These are phyloP conservation scores for Cossypha polioptera DNA, from an alignment of 2,797 vertebrate genomes.

Conservation along the genomic window DNA sequence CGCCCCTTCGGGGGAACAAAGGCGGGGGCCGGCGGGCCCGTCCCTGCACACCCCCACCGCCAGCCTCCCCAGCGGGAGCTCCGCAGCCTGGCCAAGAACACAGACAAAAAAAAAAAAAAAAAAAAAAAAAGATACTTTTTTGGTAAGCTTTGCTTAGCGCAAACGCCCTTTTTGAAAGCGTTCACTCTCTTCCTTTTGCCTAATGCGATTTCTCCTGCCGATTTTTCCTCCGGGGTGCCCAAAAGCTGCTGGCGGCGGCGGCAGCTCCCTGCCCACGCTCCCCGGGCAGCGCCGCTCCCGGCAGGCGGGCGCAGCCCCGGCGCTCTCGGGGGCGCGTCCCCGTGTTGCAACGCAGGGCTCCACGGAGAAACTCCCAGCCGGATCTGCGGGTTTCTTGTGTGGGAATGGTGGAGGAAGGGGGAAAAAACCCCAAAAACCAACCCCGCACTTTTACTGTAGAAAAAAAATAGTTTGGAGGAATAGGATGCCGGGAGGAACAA, in stretches of 20 bases:
- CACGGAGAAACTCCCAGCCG: neutral
- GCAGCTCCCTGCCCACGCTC: neutral
- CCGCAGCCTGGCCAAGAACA: neutral
- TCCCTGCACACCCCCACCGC: neutral
- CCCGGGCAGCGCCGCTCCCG: neutral
- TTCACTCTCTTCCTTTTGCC: neutral
- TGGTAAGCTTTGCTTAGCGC: neutral
- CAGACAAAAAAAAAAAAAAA: neutral
- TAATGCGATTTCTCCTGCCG: neutral
- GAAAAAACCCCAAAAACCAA: too few relatives aligned
- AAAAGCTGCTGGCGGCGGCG: neutral
- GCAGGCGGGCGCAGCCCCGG: neutral
- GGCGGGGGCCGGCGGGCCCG: neutral
- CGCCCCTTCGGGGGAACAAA: constrained; percentile 21
- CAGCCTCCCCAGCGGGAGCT: neutral
- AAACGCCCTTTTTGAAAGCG: neutral
- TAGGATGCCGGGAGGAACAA: neutral
- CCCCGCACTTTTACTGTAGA: neutral
- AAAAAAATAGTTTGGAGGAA: neutral
- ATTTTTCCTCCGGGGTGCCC: neutral
- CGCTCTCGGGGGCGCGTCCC: neutral
- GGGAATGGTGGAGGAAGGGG: neutral
- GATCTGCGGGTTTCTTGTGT: neutral
- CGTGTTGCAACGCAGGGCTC: neutral
- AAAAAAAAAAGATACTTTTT: neutral